Evolutionary conservation across 1,140 invertebrate species (phyloP).

Genomic region (Polyergus mexicanus): DNA sequence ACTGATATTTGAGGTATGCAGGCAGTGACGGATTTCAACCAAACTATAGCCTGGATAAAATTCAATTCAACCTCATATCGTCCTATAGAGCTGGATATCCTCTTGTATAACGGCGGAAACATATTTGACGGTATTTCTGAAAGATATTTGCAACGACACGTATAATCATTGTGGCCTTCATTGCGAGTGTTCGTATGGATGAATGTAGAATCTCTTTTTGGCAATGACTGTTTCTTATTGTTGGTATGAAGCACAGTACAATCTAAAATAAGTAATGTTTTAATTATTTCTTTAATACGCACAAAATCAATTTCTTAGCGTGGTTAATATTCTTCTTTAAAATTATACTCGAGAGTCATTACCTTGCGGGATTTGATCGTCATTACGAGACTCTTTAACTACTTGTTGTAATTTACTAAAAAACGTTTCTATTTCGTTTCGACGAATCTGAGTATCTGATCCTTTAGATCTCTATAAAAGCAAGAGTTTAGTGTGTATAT

Average conservation of each 20-base stretch:
- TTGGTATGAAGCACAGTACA: no score
- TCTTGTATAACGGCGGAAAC: not conserved
- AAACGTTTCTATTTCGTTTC: not conserved
- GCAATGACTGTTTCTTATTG: not conserved
- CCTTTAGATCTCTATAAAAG: not conserved
- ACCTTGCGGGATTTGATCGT: not conserved
- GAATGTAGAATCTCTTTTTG: not conserved
- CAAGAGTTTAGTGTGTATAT: not conserved
- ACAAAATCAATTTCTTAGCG: not conserved
- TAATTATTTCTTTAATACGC: not conserved
- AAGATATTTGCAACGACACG: constrained; percentile 54
- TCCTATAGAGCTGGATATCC: not conserved
- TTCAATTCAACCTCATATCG: constrained; percentile 42
- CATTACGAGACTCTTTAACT: not conserved
- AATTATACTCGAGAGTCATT: constrained; percentile 21
- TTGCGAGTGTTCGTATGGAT: not conserved
- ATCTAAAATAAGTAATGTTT: not conserved
- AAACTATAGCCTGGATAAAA: constrained; percentile 66
- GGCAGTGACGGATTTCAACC: constrained; percentile 42
- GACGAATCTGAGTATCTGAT: not conserved
- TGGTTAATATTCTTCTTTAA: not conserved
- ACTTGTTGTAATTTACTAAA: constrained; percentile 68
- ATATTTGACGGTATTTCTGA: constrained; percentile 43
- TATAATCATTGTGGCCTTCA: not conserved
- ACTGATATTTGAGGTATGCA: constrained; percentile 38